Evolutionary conservation across 2,113 vertebrate genomes (phyloP), one percentile per base, ranked within the genome.

Genomic region (Python bivittatus): DNA sequence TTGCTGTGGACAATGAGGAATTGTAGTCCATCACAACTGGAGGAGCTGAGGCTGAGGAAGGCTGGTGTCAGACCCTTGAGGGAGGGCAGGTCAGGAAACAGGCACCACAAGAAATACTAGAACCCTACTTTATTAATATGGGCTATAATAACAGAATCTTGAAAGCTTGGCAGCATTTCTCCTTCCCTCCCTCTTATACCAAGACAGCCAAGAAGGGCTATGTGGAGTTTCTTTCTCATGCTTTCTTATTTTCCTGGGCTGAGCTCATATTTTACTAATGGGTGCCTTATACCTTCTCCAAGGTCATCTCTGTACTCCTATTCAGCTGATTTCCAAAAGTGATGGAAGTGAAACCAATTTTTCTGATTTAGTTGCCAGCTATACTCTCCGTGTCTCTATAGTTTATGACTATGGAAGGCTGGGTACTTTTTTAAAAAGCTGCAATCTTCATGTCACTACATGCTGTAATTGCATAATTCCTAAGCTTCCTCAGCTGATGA

Each of bases 401-500:
- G 33, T 79, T 56, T 79, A 33, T 48, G 20, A 11, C 27, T 60
- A 27, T 6, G 52, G 20, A 92, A 88, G 10, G 23, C 42, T 64
- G 25, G 9, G 15, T 33, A 20, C 9, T n/a, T 60, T 38, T 38
- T 56, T 5, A 25, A 61, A 61, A 61, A 61, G 13, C 54, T 22
- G 10, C 53, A 17, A 17, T 84, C 64, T 84, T 88, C 91, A 60
- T 84, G 87, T 53, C 89, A 84, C 44, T 13, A 38, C 57, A 85
- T 84, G 57, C n/a, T 33, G 53, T 25, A 89, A 61, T 58, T 60
- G n/a, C 57, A 53, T 84, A 89, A 25, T 72, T 44, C 27, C 33
- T 57, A 10, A 64, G 84, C 58, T 92, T 92, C 57, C 88, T 89
- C 79, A 64, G 22, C 48, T n/a, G 88, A 89, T 84, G 79, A 56